Conservation (phyloP, 2,888 invertebrate species). For the Drosophila rellima region DNA sequence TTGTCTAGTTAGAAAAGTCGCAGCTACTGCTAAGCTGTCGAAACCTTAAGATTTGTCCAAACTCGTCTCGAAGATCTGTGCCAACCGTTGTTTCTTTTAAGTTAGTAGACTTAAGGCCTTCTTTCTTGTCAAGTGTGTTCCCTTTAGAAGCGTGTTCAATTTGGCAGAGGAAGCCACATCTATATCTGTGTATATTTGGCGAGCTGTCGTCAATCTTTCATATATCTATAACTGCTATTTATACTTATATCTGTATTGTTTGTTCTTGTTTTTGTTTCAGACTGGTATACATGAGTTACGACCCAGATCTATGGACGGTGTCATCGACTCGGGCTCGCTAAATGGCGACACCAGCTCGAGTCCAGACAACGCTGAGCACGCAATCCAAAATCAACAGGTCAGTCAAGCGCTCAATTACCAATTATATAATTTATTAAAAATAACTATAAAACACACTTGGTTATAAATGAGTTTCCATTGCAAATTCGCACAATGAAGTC, state of each 20-base stretch:
- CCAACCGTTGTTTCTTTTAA: slow-evolving; percentile 51
- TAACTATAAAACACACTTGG: not conserved
- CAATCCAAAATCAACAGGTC: slow-evolving; percentile 83
- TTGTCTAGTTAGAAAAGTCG: slow-evolving; percentile 56
- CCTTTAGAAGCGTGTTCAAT: slow-evolving; percentile 6
- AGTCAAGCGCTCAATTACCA: slow-evolving; percentile 17
- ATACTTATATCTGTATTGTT: slow-evolving; percentile 12
- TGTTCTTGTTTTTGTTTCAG: slow-evolving; percentile 65
- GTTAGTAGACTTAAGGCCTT: slow-evolving; percentile 17
- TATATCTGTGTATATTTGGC: not conserved
- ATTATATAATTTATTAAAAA: not conserved
- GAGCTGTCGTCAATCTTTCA: not conserved
- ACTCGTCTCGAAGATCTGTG: slow-evolving; percentile 48
- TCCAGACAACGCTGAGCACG: slow-evolving; percentile 81
- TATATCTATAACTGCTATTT: slow-evolving; percentile 12
- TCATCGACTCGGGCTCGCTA: slow-evolving; percentile 84
- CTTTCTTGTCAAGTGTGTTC: slow-evolving; percentile 8
- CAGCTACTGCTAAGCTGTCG: slow-evolving; percentile 19
- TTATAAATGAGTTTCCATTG: not conserved
- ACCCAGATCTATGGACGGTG: slow-evolving; percentile 85
- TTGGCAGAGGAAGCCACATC: not conserved
- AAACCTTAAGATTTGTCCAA: slow-evolving; percentile 42
- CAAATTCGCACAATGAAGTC: not conserved
- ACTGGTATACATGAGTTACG: slow-evolving; percentile 84
- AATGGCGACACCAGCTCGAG: slow-evolving; percentile 84